Evolutionary conservation across 2,797 vertebrate species (phyloP).

Genomic region (Cephalopachus bancanus): DNA sequence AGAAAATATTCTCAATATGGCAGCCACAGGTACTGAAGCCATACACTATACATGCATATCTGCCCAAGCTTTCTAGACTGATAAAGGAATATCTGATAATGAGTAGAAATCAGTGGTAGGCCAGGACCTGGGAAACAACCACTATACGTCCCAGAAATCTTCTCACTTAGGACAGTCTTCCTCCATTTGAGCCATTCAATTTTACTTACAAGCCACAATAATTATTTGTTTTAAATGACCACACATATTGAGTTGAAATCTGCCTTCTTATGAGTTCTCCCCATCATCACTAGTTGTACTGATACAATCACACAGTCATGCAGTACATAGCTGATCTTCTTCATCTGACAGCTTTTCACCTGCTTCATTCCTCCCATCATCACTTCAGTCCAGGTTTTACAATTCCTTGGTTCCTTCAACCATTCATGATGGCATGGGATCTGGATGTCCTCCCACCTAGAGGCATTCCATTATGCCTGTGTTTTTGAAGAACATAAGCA

Average conservation of each 20-base stretch:
- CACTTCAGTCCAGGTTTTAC: not conserved
- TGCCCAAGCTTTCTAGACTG: not conserved
- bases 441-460: not conserved
- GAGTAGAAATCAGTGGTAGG: not conserved
- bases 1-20: not conserved
- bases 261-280: not conserved
- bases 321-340: not conserved
- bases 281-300: not conserved
- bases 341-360: not conserved
- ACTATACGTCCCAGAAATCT: not conserved
- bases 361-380: not conserved
- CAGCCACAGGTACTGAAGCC: not conserved
- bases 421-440: not conserved
- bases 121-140: not conserved
- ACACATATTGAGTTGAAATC: not conserved
- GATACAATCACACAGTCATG: not conserved
- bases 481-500: not conserved
- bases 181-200: not conserved
- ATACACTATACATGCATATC: fast-evolving
- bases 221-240: not conserved
- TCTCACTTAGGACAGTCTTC: not conserved
- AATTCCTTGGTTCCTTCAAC: not conserved
- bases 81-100: not conserved
- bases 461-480: not conserved
- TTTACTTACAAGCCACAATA: not conserved